Base-by-base conservation (phyloP, 2,888 invertebrate species). In the Morpho achilles region DNA sequence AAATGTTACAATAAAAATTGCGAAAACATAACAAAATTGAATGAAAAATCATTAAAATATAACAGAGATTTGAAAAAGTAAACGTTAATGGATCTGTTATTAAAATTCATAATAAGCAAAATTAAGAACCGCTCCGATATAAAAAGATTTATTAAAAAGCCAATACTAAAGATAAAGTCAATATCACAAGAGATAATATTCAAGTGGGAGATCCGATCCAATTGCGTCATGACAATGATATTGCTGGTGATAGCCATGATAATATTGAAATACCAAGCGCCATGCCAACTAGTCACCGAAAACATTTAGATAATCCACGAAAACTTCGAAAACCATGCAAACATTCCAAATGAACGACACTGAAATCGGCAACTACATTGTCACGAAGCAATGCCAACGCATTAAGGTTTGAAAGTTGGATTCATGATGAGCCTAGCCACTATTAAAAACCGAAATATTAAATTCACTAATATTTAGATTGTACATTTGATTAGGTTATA, bases 191-290 rank as follows among this genome's bases (percentile, higher is more conserved):
- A 10, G 9, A 45, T 32, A 44, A 55, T 64, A 64, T 66, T 62
- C 63, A 60, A 69, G 82, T 85, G 85, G 84, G 85, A 84, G 69
- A 76, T 79, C 84, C 85, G 71, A 69, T 68, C 73, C 74, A 76
- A 80, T 89, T 89, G 90, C 90, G 78, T 88, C 90, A 90, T 90
- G 90, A 90, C 90, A 90, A 90, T 90, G 90, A 83, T 77, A 86
- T 89, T 88, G 89, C 90, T 75, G 72, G 79, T 81, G 81, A 83
- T 79, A 87, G 90, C 88, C 88, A 90, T 90, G 90, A 89, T 87
- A 86, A 82, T 78, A 74, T 70, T 72, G 72, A 74, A 80, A 75
- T 69, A 73, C 71, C 64, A 72, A 86, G 83, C 85, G 75, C 76
- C 87, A 88, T 88, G 88, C 88, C 76, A 82, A 73, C 83, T 83